These are phyloP conservation scores for Chrysina gloriosa DNA, from an alignment of 2,888 invertebrate genomes.

Conservation along the genomic window DNA sequence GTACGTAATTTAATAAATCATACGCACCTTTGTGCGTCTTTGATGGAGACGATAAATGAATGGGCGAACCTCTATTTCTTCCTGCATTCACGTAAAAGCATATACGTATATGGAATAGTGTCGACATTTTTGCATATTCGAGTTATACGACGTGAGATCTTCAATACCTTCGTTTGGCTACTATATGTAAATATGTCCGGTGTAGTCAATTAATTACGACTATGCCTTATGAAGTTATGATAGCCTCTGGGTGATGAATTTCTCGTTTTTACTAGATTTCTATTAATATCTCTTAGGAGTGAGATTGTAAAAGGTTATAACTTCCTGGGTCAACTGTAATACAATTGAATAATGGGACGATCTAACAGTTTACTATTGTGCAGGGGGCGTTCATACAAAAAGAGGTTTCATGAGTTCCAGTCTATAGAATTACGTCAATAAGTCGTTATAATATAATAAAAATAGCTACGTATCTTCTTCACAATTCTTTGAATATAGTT, in stretches of 20 bases:
- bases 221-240: not conserved
- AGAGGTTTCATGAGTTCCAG: not conserved
- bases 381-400: not conserved
- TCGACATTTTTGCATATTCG: constrained; percentile 5
- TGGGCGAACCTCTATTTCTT: not conserved
- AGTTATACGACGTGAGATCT: not conserved
- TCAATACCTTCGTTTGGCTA: not conserved
- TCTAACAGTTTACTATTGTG: not conserved
- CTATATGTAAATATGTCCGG: not conserved
- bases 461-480: too few relatives aligned
- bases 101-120: not conserved
- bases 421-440: not conserved
- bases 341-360: not conserved
- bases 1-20: constrained; percentile 27
- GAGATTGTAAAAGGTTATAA: not conserved
- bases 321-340: constrained; percentile 6
- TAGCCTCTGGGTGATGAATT: constrained; percentile 2
- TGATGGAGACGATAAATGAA: not conserved
- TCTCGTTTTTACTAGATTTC: not conserved
- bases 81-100: not conserved
- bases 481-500: not conserved
- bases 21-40: constrained; percentile 4
- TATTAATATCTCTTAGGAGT: constrained; percentile 1
- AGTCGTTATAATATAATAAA: not conserved
- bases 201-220: constrained; percentile 6